Percentiles rank a stretch among this genome's conserved stretches.
Conservation (phyloP, 2,888 invertebrate genomes). For the Argyresthia albistria region DNA sequence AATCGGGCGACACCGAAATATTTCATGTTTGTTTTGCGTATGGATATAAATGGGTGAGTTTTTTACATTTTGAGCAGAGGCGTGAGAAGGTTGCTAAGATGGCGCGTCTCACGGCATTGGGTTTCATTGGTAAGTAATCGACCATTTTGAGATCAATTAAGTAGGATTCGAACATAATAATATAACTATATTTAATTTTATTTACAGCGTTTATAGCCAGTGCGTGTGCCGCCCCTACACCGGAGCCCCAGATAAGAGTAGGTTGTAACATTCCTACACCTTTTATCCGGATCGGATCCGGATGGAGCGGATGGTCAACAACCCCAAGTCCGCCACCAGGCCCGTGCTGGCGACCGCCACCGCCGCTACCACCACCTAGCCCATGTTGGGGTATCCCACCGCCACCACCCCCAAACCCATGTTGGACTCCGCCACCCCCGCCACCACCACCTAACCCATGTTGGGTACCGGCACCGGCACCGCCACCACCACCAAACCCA, state of each 20-base stretch:
- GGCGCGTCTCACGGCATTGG: no score
- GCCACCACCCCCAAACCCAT: slow-evolving; percentile 8
- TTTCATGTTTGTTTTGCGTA: no score
- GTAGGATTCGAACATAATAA: not conserved
- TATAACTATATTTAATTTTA: not conserved
- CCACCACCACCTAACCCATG: slow-evolving; percentile 12
- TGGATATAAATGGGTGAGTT: no score
- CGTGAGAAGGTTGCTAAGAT: no score
- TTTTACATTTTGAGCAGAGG: no score
- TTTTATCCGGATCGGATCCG: not conserved
- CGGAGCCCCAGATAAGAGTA: slow-evolving; percentile 15
- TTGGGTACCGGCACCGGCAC: slow-evolving; percentile 5
- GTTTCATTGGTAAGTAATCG: no score
- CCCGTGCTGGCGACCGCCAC: slow-evolving; percentile 7
- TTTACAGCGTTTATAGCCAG: slow-evolving; percentile 40
- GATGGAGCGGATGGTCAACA: no score
- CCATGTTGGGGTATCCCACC: not conserved
- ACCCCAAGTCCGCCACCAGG: not conserved
- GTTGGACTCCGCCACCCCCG: not conserved
- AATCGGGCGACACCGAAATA: no score
- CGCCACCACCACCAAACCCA: slow-evolving; percentile 16
- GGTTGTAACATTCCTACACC: not conserved
- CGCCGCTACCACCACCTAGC: slow-evolving; percentile 13
- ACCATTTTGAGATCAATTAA: no score
- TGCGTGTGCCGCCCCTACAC: slow-evolving; percentile 34